phyloP scores from a whole-genome alignment of 2,888 invertebrate species.

The Dynastes hyllus region DNA sequence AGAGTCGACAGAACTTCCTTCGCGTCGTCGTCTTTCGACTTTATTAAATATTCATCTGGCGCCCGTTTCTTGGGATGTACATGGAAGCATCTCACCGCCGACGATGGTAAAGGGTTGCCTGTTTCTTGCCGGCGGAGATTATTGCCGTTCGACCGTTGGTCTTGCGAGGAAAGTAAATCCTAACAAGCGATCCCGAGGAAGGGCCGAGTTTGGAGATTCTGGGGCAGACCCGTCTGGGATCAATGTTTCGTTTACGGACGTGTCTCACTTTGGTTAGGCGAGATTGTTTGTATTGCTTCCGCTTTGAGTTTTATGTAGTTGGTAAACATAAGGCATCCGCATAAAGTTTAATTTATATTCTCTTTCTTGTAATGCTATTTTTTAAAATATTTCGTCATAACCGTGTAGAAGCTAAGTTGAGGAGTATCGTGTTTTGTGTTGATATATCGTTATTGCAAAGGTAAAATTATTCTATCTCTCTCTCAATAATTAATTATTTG shows the following conservation, averaged over 20 bases:
- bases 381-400: too few relatives aligned
- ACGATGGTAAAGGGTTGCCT: conserved; percentile 18
- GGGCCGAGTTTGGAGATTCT: conserved; percentile 4
- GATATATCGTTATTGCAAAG: too few relatives aligned
- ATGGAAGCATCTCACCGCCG: conserved; percentile 37
- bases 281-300: too few relatives aligned
- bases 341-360: too few relatives aligned
- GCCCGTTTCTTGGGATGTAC: conserved; percentile 45
- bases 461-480: too few relatives aligned
- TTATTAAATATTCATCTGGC: conserved; percentile 45
- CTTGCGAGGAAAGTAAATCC: conserved; percentile 24
- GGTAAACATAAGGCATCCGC: too few relatives aligned
- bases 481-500: too few relatives aligned
- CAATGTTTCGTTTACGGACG: neutral
- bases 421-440: too few relatives aligned
- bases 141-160: conserved; percentile 22
- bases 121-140: conserved; percentile 14
- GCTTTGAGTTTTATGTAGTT: too few relatives aligned
- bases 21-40: conserved; percentile 25
- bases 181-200: conserved; percentile 13
- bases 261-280: neutral
- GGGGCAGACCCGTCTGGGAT: neutral
- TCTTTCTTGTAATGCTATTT: too few relatives aligned
- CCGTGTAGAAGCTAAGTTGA: too few relatives aligned
- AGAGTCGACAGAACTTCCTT: conserved; percentile 34